These are phyloP conservation scores for Himalopsyche kuldschensis DNA, from an alignment of 2,888 invertebrate genomes.

Conservation along the genomic window DNA sequence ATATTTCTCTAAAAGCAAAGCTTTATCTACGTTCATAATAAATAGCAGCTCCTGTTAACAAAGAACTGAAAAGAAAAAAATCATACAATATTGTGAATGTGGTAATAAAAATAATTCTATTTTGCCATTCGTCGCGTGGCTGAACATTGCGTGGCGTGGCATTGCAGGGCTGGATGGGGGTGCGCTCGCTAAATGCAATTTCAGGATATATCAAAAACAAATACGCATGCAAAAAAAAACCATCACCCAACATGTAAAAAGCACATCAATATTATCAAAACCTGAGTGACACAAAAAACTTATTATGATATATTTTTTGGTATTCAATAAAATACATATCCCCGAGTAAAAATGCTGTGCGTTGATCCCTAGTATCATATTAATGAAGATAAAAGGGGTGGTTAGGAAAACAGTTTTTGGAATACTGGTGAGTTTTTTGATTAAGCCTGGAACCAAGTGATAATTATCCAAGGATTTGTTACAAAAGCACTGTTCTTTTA, in stretches of 20 bases:
- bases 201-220: background rate
- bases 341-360: too few relatives aligned
- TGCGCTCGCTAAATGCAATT: background rate
- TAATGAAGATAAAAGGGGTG: too few relatives aligned
- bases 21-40: conserved; percentile 30
- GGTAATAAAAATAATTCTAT: background rate
- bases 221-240: background rate
- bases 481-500: too few relatives aligned
- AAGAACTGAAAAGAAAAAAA: background rate
- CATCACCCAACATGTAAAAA: background rate
- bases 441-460: too few relatives aligned
- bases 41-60: background rate
- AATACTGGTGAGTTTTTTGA: too few relatives aligned
- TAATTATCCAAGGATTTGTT: too few relatives aligned
- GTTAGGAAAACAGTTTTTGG: too few relatives aligned
- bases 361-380: too few relatives aligned
- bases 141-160: background rate
- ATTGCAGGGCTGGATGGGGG: background rate
- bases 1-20: conserved; percentile 14
- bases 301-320: too few relatives aligned
- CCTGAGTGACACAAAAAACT: background rate
- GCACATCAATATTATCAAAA: background rate
- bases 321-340: too few relatives aligned
- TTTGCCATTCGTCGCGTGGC: background rate
- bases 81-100: background rate